Evolutionary conservation across 2,888 invertebrate genomes (phyloP).

Genomic region (Meiosimyza platycephala): DNA sequence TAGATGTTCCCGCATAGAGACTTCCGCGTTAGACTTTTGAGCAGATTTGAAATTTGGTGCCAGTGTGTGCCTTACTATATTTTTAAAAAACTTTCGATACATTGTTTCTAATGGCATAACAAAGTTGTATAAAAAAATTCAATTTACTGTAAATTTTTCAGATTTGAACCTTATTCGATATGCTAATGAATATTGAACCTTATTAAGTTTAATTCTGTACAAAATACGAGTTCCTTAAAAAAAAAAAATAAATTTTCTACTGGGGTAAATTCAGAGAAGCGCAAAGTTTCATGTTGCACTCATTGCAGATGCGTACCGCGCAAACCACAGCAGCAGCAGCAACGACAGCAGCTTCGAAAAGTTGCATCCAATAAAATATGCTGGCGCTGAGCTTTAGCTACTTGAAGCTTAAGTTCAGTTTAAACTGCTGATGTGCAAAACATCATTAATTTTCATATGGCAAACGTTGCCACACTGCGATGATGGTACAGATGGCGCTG

Average conservation of each 20-base stretch:
- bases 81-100: no score
- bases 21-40: no score
- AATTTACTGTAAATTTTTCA: no score
- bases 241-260: background rate
- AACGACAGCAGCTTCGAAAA: background rate
- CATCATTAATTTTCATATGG: constrained; percentile 15
- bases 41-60: no score
- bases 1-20: no score
- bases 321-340: background rate
- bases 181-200: no score
- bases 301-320: background rate
- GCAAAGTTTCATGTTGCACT: constrained; percentile 27
- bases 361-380: constrained; percentile 2
- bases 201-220: no score
- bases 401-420: background rate
- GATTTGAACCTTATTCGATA: no score
- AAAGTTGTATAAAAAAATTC: no score
- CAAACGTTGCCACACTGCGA: background rate
- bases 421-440: background rate
- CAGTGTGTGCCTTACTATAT: no score
- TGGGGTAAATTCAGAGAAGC: constrained; percentile 18
- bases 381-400: background rate
- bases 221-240: background rate
- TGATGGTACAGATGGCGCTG: constrained; percentile 26
- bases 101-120: no score